These are phyloP conservation scores for Myrmecobius fasciatus DNA, from an alignment of 2,113 vertebrate genomes.

Conservation along the genomic window DNA sequence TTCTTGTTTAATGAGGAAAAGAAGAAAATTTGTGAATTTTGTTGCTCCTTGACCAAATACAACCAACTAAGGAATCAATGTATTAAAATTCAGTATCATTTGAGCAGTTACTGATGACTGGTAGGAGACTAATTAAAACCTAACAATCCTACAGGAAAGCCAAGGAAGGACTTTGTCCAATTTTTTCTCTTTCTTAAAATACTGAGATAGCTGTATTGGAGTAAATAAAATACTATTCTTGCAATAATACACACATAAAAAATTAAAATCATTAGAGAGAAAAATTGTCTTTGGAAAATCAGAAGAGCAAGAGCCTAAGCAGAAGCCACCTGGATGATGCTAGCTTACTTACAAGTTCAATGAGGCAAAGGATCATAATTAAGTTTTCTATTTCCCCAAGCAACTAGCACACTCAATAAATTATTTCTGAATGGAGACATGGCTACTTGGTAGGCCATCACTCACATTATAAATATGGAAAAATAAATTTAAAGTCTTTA, in stretches of 20 bases:
- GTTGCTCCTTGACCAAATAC: neutral
- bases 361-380: neutral
- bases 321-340: neutral
- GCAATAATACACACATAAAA: neutral
- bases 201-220: neutral
- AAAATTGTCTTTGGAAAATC: neutral
- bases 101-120: neutral
- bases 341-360: neutral
- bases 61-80: neutral
- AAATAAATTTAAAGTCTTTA: neutral
- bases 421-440: neutral
- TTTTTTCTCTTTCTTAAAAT: neutral
- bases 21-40: neutral
- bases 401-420: neutral
- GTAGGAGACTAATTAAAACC: neutral
- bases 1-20: neutral
- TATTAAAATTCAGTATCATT: neutral
- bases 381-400: neutral
- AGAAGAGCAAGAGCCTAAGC: neutral
- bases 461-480: neutral
- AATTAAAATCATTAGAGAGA: neutral
- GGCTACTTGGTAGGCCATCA: neutral
- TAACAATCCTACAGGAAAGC: neutral
- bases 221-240: neutral
- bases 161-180: neutral